These are phyloP conservation scores for Xiphorhynchus erythropygius DNA, from an alignment of 2,797 vertebrate genomes.

Conservation along the genomic window DNA sequence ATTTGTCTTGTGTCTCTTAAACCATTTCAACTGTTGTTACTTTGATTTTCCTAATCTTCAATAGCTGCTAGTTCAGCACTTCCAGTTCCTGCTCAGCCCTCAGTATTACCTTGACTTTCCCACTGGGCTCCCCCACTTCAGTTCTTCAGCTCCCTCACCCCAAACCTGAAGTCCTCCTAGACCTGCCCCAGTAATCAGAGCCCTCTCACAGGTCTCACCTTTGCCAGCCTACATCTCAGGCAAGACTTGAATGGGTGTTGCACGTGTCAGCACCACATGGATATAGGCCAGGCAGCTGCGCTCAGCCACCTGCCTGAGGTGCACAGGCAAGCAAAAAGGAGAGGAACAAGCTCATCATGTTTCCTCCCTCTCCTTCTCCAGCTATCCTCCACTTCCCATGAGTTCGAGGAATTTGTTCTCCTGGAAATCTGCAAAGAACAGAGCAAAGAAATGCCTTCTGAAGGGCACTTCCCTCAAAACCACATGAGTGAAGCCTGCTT, in stretches of 20 bases:
- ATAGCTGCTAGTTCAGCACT: background rate
- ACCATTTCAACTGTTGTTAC: background rate
- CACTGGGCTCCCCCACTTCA: background rate
- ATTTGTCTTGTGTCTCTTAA: background rate
- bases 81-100: background rate
- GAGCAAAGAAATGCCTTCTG: background rate
- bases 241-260: background rate
- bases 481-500: background rate
- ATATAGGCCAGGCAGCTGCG: background rate
- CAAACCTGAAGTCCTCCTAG: background rate
- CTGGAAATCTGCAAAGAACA: background rate
- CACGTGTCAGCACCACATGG: accelerated
- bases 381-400: accelerated
- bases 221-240: background rate
- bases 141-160: background rate
- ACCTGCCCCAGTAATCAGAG: background rate
- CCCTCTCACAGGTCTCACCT: background rate
- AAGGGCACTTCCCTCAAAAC: background rate
- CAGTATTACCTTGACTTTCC: background rate
- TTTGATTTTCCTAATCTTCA: background rate
- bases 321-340: background rate
- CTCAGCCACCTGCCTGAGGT: background rate
- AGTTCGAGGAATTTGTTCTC: background rate
- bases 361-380: background rate
- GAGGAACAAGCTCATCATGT: accelerated